phyloP scores from a whole-genome alignment of 2,113 vertebrate species.

The Mystacornis crossleyi region DNA sequence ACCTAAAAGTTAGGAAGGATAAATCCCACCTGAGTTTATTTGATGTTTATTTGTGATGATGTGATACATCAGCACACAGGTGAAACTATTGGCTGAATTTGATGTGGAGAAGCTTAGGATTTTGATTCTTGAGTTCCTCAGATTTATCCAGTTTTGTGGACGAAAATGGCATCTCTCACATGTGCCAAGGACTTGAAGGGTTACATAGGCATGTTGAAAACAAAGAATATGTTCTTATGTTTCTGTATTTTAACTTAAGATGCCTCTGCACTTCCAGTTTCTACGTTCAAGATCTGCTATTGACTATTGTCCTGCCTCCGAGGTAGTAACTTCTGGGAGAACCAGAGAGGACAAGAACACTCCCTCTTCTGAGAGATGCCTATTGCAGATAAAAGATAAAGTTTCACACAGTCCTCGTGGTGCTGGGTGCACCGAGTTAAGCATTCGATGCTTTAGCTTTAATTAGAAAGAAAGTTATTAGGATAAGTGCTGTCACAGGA shows the following conservation, averaged over 20 bases:
- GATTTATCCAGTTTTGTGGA: background rate
- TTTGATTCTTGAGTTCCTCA: background rate
- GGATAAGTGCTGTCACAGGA: background rate
- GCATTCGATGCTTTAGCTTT: background rate
- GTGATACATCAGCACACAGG: background rate
- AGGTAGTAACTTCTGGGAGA: background rate
- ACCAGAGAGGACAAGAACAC: background rate
- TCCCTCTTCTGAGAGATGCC: background rate
- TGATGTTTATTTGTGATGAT: background rate
- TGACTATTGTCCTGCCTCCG: background rate
- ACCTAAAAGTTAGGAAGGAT: background rate
- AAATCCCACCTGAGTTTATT: background rate
- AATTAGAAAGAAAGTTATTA: background rate
- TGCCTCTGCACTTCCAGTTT: background rate
- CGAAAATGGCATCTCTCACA: background rate
- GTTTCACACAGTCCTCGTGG: background rate
- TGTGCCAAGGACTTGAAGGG: background rate
- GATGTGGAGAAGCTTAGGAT: background rate
- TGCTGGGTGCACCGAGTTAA: background rate
- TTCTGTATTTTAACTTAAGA: background rate
- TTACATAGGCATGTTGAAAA: background rate
- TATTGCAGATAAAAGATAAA: background rate
- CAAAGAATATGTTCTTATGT: background rate
- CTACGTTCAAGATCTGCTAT: background rate
- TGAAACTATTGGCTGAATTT: background rate